Evolutionary conservation across 2,113 vertebrate species (phyloP).

Genomic region (Maccullochella peelii): DNA sequence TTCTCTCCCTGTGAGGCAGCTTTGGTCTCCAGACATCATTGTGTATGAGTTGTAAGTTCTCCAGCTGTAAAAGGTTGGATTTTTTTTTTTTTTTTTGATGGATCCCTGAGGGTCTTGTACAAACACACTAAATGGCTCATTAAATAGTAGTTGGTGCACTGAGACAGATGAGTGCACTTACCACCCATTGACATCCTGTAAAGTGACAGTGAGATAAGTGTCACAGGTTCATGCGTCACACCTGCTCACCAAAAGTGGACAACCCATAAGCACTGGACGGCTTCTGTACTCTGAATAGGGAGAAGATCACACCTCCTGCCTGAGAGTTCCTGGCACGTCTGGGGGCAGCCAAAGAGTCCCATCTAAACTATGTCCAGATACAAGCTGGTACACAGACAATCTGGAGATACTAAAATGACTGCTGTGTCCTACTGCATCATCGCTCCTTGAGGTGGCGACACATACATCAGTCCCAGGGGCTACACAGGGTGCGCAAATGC

Average conservation of each 20-base stretch:
- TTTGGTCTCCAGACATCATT: constrained; percentile 89
- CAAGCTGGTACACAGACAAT: neutral
- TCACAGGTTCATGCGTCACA: no score
- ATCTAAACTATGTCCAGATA: neutral
- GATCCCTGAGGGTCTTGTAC: neutral
- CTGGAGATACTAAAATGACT: neutral
- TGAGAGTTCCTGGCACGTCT: constrained; percentile 17
- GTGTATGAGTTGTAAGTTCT: constrained; percentile 85
- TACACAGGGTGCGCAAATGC: neutral
- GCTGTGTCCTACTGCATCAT: neutral
- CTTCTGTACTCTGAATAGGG: no score
- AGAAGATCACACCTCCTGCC: neutral
- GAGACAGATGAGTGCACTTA: neutral
- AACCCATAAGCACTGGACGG: no score
- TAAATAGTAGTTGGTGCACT: neutral
- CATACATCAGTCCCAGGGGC: neutral
- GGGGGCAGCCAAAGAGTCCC: neutral
- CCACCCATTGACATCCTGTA: neutral
- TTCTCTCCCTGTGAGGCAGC: constrained; percentile 83
- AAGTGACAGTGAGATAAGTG: neutral
- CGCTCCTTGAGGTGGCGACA: neutral
- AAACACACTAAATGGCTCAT: neutral
- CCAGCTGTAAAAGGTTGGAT: neutral
- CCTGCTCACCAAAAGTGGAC: no score
- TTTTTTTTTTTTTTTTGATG: neutral